Evolutionary conservation across 1,140 invertebrate genomes (phyloP), one percentile per base, ranked within the genome.

Genomic region (Anoplophora glabripennis): DNA sequence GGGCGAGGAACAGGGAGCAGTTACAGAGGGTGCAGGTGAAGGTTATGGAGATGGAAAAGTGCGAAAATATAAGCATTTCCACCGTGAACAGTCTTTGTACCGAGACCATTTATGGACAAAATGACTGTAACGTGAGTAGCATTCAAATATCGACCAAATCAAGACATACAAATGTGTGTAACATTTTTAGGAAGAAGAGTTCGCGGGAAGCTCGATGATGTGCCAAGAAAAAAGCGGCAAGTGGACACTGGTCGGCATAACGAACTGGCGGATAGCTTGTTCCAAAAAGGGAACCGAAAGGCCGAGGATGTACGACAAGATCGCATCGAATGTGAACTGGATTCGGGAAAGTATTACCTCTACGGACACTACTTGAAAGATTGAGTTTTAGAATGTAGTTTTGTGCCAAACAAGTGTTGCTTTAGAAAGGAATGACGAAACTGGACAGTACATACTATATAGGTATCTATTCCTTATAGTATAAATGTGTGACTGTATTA

Each of bases 191-290:
- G 89, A 91, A 73, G 90, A 93, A 78, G 89, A 92, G 78, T 85
- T 89, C 65, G 89, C 89, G n/a, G 90, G 90, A 7, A 90, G 88
- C 79, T 87, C 89, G 4, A 86, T 93, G 79, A 81, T 90, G 59
- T 93, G 90, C 64, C 78, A 87, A 3, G 73, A 83, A 0, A 83
- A 83, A 45, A 80, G 79, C 15, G 82, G 81, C 38, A 81, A 78
- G 63, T 93, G 90, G 90, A 84, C 84, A 0, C 71, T 93, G 3
- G 73, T 83, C 1, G 89, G 90, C 0, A 83, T 93, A 1, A 85
- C 86, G 40, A 89, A 87, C 57, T 92, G 89, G 90, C 80, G 89
- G 45, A 92, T 92, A 64, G 89, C 88, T 1, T 93, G 90, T 65
- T 79, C 81, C 0, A 83, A 80, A 61, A 81, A 82, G 28, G 87